These are phyloP conservation scores for Eulithis testata DNA, from an alignment of 2,888 invertebrate genomes.

Conservation along the genomic window DNA sequence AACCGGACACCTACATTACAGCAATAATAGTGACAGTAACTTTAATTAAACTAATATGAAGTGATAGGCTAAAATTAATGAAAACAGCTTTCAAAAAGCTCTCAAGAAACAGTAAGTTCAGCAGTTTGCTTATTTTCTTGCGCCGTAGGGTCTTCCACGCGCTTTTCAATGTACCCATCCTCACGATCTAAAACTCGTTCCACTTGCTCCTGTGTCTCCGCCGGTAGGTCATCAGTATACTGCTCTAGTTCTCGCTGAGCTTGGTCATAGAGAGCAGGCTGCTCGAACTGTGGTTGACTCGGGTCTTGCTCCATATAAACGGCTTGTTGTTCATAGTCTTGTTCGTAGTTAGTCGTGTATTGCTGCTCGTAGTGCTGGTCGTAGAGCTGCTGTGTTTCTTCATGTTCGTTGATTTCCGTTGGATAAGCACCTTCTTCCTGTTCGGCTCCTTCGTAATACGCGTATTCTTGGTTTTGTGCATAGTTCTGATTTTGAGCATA, in stretches of 20 bases:
- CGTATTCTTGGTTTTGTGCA: conserved; percentile 53
- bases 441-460: conserved; percentile 56
- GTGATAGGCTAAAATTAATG: not conserved
- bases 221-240: conserved; percentile 27
- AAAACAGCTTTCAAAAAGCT: not conserved
- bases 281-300: conserved; percentile 32
- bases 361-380: conserved; percentile 70
- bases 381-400: conserved; percentile 61
- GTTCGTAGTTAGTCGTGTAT: conserved; percentile 48
- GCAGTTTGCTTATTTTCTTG: conserved; percentile 7
- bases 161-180: conserved; percentile 18
- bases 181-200: conserved; percentile 25
- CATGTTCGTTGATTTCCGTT: conserved; percentile 59
- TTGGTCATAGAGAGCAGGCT: conserved; percentile 32
- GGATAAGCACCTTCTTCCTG: conserved; percentile 53
- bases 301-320: conserved; percentile 38
- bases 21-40: too few relatives aligned
- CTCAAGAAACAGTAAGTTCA: conserved; percentile 16
- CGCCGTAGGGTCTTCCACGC: conserved; percentile 8
- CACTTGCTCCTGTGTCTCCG: conserved; percentile 24
- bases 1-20: too few relatives aligned
- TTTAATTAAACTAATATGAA: too few relatives aligned
- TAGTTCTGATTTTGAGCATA: conserved; percentile 47
- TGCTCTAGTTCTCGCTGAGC: conserved; percentile 37
- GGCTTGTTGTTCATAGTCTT: conserved; percentile 44